Conservation (phyloP, 2,113 vertebrate species). For the Nanorana parkeri region DNA sequence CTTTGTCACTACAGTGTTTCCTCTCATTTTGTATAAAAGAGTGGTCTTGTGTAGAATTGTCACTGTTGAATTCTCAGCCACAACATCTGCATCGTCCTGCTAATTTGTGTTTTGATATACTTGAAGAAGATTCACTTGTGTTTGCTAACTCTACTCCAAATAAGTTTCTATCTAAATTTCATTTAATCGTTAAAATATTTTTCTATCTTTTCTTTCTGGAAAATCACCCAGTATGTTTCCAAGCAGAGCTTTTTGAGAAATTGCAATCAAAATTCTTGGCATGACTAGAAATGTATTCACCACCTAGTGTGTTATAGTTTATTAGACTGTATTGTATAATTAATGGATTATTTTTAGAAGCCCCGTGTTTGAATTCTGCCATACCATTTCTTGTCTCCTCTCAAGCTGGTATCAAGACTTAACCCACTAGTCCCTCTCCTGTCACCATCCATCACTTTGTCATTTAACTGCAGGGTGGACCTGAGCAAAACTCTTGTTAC, state of each 20-base stretch:
- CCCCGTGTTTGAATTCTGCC: conserved; percentile 28
- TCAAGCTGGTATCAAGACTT: conserved; percentile 44
- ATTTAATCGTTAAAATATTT: too few relatives aligned
- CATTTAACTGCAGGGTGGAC: conserved; percentile 74
- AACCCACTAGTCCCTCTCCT: conserved; percentile 12
- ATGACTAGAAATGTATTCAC: conserved; percentile 3
- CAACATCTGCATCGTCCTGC: too few relatives aligned
- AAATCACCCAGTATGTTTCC: too few relatives aligned
- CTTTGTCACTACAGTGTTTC: too few relatives aligned
- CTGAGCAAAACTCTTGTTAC: conserved; percentile 74
- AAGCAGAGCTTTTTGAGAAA: not conserved
- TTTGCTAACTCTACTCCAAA: too few relatives aligned
- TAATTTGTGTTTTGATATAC: too few relatives aligned
- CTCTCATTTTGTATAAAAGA: too few relatives aligned
- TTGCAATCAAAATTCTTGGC: not conserved
- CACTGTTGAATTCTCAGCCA: too few relatives aligned
- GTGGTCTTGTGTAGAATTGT: too few relatives aligned
- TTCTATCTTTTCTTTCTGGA: too few relatives aligned
- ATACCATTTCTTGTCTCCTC: conserved; percentile 25
- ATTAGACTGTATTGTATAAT: conserved; percentile 31
- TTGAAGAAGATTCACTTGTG: too few relatives aligned
- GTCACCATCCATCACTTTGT: conserved; percentile 33
- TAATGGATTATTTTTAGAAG: conserved; percentile 46
- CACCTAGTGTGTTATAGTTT: conserved; percentile 6
- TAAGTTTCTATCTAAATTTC: too few relatives aligned